phyloP scores from a whole-genome alignment of 2,888 invertebrate species.

The Arctia plantaginis region DNA sequence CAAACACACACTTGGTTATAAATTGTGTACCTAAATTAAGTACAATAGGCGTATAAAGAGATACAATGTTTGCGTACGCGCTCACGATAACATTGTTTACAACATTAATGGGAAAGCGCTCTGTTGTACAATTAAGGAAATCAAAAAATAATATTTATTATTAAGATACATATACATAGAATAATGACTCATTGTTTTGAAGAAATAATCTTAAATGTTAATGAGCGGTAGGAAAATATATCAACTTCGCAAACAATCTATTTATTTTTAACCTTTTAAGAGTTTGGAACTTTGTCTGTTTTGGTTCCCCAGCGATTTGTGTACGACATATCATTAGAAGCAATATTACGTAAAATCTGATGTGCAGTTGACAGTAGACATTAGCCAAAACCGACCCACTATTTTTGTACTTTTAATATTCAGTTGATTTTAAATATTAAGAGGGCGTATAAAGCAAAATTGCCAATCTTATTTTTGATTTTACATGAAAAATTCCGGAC shows the following conservation, averaged over 20 bases:
- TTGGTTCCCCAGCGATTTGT: too few relatives aligned
- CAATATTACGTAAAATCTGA: too few relatives aligned
- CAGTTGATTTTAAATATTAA: too few relatives aligned
- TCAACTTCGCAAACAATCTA: not conserved
- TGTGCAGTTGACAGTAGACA: too few relatives aligned
- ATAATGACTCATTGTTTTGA: not conserved
- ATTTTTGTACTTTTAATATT: too few relatives aligned
- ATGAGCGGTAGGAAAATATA: not conserved
- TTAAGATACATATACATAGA: not conserved
- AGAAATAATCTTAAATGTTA: not conserved
- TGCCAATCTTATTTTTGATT: too few relatives aligned
- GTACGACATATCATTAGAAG: not conserved
- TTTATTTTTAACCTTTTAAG: not conserved
- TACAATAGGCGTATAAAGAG: not conserved
- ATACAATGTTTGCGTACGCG: slow-evolving; percentile 25
- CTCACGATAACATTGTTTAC: slow-evolving; percentile 41
- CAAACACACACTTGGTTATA: not conserved
- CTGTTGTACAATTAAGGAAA: slow-evolving; percentile 5
- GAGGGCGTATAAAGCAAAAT: too few relatives aligned
- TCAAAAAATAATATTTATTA: not conserved
- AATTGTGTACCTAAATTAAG: not conserved
- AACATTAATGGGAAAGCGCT: slow-evolving; percentile 11
- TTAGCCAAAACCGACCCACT: too few relatives aligned
- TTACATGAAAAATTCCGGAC: too few relatives aligned
- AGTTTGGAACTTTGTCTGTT: not conserved